Conservation (phyloP, 2,113 vertebrate genomes). For the Eclectus roratus region DNA sequence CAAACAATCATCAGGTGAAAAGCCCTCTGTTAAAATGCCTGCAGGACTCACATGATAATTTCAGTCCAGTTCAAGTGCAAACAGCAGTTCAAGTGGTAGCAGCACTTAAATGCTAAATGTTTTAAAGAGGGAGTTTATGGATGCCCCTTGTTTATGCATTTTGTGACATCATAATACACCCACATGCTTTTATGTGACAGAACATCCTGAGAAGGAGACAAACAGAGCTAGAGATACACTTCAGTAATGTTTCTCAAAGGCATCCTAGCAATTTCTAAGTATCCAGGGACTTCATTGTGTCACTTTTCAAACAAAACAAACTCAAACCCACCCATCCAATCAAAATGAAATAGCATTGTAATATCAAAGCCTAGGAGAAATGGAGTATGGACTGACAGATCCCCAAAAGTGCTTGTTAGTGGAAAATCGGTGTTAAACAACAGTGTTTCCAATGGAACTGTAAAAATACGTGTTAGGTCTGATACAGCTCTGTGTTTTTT, state of each 20-base stretch:
- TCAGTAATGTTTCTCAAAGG: background rate
- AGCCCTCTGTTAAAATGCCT: background rate
- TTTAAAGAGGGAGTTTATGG: background rate
- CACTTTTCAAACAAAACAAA: background rate
- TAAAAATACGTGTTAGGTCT: background rate
- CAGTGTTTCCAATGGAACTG: background rate
- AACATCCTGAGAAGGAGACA: background rate
- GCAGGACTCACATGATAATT: background rate
- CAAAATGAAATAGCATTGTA: background rate
- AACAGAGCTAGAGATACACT: background rate
- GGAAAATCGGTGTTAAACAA: background rate
- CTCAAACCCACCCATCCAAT: background rate
- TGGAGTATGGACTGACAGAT: background rate
- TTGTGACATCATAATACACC: background rate
- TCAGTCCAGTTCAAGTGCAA: background rate
- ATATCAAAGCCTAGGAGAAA: background rate
- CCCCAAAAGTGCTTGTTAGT: background rate
- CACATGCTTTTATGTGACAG: background rate
- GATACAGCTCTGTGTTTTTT: background rate
- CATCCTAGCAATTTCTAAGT: background rate
- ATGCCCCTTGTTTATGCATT: background rate
- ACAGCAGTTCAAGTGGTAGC: background rate
- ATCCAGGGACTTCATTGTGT: background rate
- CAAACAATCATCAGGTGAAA: background rate
- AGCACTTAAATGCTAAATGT: background rate